These are phyloP conservation scores for Polietes domitor DNA, from an alignment of 2,888 invertebrate genomes.

Conservation along the genomic window DNA sequence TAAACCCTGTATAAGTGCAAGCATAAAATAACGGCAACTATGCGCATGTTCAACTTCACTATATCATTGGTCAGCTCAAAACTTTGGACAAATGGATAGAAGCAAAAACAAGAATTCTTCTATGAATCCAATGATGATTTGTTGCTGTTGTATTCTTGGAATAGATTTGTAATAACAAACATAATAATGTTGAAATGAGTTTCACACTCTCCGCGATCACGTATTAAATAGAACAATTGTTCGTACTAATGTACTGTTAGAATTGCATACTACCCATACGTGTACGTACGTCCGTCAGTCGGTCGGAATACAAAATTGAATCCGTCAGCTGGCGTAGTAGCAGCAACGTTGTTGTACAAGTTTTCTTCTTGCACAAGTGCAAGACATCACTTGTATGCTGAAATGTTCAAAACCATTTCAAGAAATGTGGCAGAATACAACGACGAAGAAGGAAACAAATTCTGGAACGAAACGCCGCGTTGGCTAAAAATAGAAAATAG, in stretches of 20 bases:
- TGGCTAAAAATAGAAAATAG: neutral
- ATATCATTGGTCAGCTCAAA: neutral
- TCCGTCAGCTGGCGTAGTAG: neutral
- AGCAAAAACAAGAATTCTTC: neutral
- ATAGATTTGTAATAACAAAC: neutral
- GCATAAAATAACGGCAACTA: slow-evolving; percentile 45
- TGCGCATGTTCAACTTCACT: slow-evolving; percentile 15
- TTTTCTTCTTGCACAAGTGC: too few relatives aligned
- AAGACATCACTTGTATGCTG: too few relatives aligned
- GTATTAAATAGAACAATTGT: slow-evolving; percentile 25
- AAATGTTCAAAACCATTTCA: too few relatives aligned
- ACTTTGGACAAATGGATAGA: neutral
- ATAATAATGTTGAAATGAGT: slow-evolving; percentile 15
- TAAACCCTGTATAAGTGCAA: too few relatives aligned
- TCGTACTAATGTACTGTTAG: slow-evolving; percentile 54
- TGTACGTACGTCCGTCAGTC: neutral
- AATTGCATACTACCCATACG: neutral
- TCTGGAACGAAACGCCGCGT: neutral
- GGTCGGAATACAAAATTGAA: neutral
- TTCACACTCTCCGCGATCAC: slow-evolving; percentile 31
- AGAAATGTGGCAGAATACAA: too few relatives aligned
- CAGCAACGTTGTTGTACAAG: too few relatives aligned
- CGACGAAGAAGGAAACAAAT: neutral
- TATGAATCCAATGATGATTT: neutral
- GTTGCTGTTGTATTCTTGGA: neutral